These are phyloP conservation scores for Hexactinellida sp. DNA, from an alignment of 37 sponge, comb jelly and placozoan genomes.

Conservation along the genomic window DNA sequence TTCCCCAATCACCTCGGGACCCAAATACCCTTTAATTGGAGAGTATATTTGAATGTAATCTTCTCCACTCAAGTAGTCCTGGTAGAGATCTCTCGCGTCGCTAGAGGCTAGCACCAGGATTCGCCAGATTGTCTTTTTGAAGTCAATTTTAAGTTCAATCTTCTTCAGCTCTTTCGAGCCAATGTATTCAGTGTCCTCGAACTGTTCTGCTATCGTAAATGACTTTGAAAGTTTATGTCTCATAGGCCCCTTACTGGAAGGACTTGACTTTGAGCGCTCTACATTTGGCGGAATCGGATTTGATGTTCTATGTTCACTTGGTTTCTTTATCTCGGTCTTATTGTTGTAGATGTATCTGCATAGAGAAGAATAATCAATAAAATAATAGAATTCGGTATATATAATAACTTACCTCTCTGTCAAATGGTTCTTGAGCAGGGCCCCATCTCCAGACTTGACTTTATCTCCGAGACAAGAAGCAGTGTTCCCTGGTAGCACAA, in stretches of 20 bases:
- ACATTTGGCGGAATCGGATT: not conserved
- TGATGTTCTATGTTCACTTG: not conserved
- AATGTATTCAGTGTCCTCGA: not conserved
- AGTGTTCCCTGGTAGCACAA: constrained; percentile 1
- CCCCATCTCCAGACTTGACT: constrained; percentile 10
- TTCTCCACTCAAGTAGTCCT: not conserved
- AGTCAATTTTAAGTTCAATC: not conserved
- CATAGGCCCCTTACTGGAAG: not conserved
- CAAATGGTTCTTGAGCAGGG: not conserved
- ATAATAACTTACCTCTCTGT: not conserved
- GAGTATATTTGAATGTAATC: constrained; percentile 14
- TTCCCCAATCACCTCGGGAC: not conserved
- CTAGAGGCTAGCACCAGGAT: not conserved
- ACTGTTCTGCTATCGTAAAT: not conserved
- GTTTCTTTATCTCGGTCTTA: not conserved
- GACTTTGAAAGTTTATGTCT: constrained; percentile 4
- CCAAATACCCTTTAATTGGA: not conserved
- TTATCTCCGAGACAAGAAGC: not conserved
- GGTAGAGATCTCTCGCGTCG: not conserved
- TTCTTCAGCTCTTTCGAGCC: not conserved
- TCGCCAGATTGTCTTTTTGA: constrained; percentile 15
- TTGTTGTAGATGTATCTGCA: not conserved
- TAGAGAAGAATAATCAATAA: not conserved
- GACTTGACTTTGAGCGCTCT: not conserved
- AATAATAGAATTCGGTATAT: not conserved